Base-by-base conservation (phyloP, 2,797 vertebrate species). In the Spinibarbus caldwelli region DNA sequence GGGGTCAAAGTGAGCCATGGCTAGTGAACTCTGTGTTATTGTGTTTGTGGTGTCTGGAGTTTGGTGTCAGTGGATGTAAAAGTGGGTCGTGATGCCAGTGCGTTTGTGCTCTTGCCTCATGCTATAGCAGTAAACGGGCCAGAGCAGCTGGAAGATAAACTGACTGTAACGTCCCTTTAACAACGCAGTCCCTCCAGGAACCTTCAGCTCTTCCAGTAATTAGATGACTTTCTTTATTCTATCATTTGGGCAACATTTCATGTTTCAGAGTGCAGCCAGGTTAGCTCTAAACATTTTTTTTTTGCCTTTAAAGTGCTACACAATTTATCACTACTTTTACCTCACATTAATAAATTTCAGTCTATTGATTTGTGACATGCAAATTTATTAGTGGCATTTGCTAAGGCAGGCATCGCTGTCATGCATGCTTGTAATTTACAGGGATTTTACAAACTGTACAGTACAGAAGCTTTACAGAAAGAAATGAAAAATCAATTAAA, bases 31-130 rank as follows among this genome's bases (percentile, higher is more conserved):
- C 17, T 2, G 43, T 15, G 43, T 68, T 10, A 12, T 4, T 71
- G 67, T 57, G 67, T 71, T 11, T 82, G 36, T 71, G 10, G 75
- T 47, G n/a, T 89, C 82, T 80, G 78, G 38, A 43, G 76, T 54
- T n/a, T 19, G 15, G 78, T 47, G n/a, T 89, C 82, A 62, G 43
- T 80, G 52, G 26, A 91, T 86, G 87, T 62, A 84, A 80, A 94
- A 90, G 19, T 94, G 90, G 93, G 93, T 94, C 93, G 94, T 87
- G 88, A 90, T 92, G 90, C 90, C 91, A 92, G 86, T 88, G 88
- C 87, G 90, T 81, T 91, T 21, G 80, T 86, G 29, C 82, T n/a
- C 34, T 83, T 29, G 26, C 3, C 41, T 67, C 62, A 14, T 75
- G 38, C n/a, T 26, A 5, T n/a, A 47, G 64, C 47, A 38, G 70